These are phyloP conservation scores for Myotis findleyi DNA, from an alignment of 2,797 vertebrate genomes.

Conservation along the genomic window DNA sequence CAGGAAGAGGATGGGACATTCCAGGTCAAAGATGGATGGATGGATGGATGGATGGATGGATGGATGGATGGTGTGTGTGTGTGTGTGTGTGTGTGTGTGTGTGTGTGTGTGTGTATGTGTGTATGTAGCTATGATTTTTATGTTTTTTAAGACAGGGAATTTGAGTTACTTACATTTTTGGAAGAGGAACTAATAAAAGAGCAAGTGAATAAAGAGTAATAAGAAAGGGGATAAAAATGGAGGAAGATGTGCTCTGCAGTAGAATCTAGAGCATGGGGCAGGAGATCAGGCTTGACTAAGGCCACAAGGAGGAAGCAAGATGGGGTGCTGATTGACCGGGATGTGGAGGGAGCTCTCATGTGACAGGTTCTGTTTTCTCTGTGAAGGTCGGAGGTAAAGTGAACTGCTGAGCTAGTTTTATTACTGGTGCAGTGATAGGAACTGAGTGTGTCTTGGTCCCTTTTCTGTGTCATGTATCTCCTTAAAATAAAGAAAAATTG, in stretches of 20 bases:
- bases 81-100: background rate
- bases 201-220: background rate
- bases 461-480: background rate
- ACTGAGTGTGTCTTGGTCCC: background rate
- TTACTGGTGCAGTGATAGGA: background rate
- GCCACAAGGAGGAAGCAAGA: background rate
- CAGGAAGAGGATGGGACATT: constrained; percentile 10
- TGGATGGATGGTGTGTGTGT: background rate
- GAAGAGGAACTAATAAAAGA: constrained; percentile 24
- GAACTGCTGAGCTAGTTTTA: background rate
- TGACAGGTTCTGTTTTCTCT: background rate
- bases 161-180: background rate
- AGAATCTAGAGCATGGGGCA: background rate
- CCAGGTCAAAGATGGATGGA: background rate
- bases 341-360: background rate
- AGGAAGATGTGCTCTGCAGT: background rate
- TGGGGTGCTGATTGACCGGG: background rate
- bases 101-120: background rate
- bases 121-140: background rate
- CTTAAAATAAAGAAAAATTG: constrained; percentile 19
- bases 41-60: background rate
- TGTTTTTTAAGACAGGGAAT: constrained; percentile 30
- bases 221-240: background rate
- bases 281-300: background rate
- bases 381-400: background rate